Evolutionary conservation across 2,113 vertebrate species (phyloP).

Genomic region (Xiphophorus hellerii): DNA sequence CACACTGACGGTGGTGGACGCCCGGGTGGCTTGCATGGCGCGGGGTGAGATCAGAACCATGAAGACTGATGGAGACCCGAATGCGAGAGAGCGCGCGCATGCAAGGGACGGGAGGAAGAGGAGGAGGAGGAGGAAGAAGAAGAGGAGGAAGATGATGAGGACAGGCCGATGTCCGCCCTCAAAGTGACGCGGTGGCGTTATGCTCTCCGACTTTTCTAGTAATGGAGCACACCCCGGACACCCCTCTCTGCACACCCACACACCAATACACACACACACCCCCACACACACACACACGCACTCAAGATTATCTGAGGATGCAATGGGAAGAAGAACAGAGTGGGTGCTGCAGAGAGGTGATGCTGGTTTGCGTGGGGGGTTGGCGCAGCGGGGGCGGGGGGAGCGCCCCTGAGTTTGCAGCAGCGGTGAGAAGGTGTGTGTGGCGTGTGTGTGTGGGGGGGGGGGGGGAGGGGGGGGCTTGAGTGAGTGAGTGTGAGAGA

Average conservation of each 20-base stretch:
- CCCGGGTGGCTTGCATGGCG: conserved; percentile 87
- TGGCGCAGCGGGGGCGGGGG: neutral
- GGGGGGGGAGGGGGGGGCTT: no score
- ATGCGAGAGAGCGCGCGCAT: conserved; percentile 42
- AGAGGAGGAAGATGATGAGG: conserved; percentile 70
- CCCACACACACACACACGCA: conserved; percentile 4
- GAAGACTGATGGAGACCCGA: conserved; percentile 73
- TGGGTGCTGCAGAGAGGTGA: conserved; percentile 39
- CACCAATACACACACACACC: neutral
- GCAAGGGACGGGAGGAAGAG: conserved; percentile 54
- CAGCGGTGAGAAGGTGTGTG: conserved; percentile 11
- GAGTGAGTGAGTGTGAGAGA: conserved; percentile 87
- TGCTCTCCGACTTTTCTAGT: conserved; percentile 92
- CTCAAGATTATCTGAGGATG: conserved; percentile 38
- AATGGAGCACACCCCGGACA: conserved; percentile 60
- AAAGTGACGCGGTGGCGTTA: conserved; percentile 88
- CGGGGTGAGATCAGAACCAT: conserved; percentile 82
- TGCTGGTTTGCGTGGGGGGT: conserved; percentile 33
- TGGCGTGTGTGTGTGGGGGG: conserved; percentile 18
- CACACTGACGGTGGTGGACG: conserved; percentile 86
- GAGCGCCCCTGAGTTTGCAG: conserved; percentile 50
- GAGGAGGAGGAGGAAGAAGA: conserved; percentile 66
- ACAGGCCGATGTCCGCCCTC: conserved; percentile 91
- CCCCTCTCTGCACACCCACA: neutral
- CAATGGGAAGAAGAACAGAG: neutral